phyloP scores from a whole-genome alignment of 2,797 vertebrate species.

The Peromyscus attwateri region DNA sequence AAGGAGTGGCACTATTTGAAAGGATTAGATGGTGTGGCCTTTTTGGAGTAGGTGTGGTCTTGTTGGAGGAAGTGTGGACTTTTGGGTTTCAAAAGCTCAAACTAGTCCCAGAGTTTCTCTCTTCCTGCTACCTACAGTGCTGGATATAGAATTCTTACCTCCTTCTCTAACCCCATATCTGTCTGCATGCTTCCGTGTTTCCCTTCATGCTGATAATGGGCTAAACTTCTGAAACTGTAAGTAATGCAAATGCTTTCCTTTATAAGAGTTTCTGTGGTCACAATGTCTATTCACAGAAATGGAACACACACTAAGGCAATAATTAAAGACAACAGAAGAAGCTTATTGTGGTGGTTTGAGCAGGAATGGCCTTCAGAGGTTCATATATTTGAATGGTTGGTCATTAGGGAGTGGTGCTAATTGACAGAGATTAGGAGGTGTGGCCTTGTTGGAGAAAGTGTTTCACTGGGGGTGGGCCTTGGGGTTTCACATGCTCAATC shows the following conservation, averaged over 20 bases:
- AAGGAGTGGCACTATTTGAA: not conserved
- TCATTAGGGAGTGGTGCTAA: not conserved
- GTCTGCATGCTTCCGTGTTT: not conserved
- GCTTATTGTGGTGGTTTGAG: not conserved
- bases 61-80: not conserved
- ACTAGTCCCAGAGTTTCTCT: not conserved
- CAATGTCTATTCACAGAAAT: too few relatives aligned
- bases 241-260: not conserved
- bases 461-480: not conserved
- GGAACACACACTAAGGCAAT: too few relatives aligned
- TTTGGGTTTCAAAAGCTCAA: not conserved
- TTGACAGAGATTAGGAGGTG: not conserved
- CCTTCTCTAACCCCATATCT: not conserved
- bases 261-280: not conserved
- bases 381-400: not conserved
- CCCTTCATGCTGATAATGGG: not conserved
- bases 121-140: not conserved
- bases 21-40: not conserved
- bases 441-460: not conserved
- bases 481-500: not conserved
- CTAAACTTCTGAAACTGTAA: not conserved
- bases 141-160: not conserved
- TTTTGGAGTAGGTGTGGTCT: not conserved
- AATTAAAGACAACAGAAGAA: too few relatives aligned
- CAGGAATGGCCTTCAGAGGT: not conserved